Evolutionary conservation across 1,140 invertebrate genomes (phyloP), one percentile per base, ranked within the genome.

Genomic region (Leptonema lineaticorne): DNA sequence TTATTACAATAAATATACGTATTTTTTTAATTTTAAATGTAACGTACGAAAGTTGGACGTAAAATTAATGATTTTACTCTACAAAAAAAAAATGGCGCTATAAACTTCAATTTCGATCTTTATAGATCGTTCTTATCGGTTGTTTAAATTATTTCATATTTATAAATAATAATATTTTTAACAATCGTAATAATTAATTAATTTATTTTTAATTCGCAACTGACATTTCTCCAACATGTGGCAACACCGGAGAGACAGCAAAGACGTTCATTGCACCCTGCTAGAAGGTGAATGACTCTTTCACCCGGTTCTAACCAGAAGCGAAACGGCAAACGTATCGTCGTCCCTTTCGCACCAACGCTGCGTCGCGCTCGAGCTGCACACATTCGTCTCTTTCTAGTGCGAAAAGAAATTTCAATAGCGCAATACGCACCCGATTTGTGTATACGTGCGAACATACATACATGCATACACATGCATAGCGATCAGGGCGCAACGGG

Each of bases 211-310:
- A n/a, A n/a, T n/a, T n/a, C 62, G 50, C 37, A 41, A 9, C 9
- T 3, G 11, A 33, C 37, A 41, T 63, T 63, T 63, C 59, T 26
- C 33, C 14, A 11, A 9, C 2, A 26, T 64, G 41, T 64, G 62
- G 62, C 62, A 50, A 50, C 62, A 64, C 45, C n/a, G 62, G 41
- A 64, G n/a, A n/a, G 62, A 64, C 62, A 50, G 62, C 62, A 64
- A 64, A 64, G 62, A 64, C 62, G 62, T 64, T 64, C 62, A 64
- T 64, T 64, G 62, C 62, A 64, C 62, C 62, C 62, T 50, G 62
- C 62, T 22, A 64, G 41, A 64, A 64, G 62, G 62, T 64, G 62
- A 64, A 64, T 46, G 62, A 64, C 62, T 64, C 62, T 64, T 64
- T 64, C 62, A 64, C 62, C 62, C 41, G 46, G 45, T 64, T 37